A percentile compares a stretch with the other conserved stretches of the same genome.
Evolutionary conservation across 2,797 vertebrate genomes (phyloP).

Genomic region (Echeneis naucrates): DNA sequence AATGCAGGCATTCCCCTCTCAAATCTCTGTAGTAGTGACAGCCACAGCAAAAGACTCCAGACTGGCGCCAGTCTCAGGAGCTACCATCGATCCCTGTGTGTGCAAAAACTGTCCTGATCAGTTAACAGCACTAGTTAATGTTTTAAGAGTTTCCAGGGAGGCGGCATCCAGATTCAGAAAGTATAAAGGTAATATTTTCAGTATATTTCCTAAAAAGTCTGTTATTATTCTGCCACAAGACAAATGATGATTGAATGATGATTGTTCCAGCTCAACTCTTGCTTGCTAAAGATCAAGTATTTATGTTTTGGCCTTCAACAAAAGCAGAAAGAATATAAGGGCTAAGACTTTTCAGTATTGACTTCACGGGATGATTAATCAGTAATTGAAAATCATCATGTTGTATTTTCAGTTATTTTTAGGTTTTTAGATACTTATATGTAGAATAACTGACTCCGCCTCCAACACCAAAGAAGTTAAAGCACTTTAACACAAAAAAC

Average conservation of each 20-base stretch:
- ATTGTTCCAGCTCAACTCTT: too few species aligned
- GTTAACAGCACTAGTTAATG: background rate
- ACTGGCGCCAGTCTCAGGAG: background rate
- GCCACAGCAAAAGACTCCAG: background rate
- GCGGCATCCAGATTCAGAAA: background rate
- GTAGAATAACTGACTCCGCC: background rate
- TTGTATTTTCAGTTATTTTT: background rate
- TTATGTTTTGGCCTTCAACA: too few species aligned
- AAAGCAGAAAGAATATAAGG: too few species aligned
- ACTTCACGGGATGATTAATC: background rate
- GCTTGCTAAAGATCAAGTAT: too few species aligned
- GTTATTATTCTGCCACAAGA: too few species aligned
- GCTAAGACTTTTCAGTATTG: background rate
- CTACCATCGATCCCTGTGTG: background rate
- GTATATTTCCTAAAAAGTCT: background rate
- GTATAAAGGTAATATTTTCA: background rate
- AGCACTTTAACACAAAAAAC: background rate
- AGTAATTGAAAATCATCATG: background rate
- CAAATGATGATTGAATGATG: too few species aligned
- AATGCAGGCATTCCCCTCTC: slow-evolving; percentile 32
- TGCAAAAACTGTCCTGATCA: background rate
- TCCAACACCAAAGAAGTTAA: background rate
- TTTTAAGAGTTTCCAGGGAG: background rate
- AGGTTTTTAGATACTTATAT: background rate
- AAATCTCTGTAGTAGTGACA: slow-evolving; percentile 28